A percentile compares a stretch with the other conserved stretches of the same genome.
These are phyloP conservation scores for Eurytoma adleriae DNA, from an alignment of 2,888 invertebrate species.

Conservation along the genomic window DNA sequence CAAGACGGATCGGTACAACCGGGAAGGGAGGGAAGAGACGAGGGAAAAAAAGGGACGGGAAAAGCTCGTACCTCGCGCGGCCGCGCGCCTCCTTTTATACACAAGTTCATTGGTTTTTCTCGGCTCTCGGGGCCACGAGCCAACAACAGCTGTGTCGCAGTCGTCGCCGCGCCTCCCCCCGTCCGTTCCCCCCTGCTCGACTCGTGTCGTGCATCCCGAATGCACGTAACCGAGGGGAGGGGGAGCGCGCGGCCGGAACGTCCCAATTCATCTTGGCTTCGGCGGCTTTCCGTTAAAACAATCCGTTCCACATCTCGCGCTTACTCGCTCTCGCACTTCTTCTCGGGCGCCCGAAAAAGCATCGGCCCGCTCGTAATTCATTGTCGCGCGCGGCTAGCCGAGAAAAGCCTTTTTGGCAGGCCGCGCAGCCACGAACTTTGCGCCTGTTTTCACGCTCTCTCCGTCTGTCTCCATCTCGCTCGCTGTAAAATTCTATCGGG, in stretches of 20 bases:
- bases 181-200: not conserved
- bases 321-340: not conserved
- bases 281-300: conserved; percentile 48
- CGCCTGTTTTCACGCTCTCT: not conserved
- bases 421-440: conserved; percentile 16
- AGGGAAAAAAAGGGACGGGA: not conserved
- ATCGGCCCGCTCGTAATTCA: conserved; percentile 41
- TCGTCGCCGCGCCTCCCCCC: no score
- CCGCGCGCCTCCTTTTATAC: conserved; percentile 25
- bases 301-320: conserved; percentile 37
- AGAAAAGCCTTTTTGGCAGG: conserved; percentile 21
- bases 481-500: no score
- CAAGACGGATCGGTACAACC: conserved; percentile 28
- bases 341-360: conserved; percentile 26
- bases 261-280: conserved; percentile 52
- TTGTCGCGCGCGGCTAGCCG: conserved; percentile 24
- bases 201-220: not conserved
- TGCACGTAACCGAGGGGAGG: not conserved
- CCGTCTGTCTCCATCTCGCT: not conserved
- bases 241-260: conserved; percentile 28
- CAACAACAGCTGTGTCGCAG: conserved; percentile 41
- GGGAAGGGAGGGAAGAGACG: not conserved
- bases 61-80: not conserved
- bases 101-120: conserved; percentile 42
- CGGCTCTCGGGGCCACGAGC: conserved; percentile 36